phyloP scores from a whole-genome alignment of 2,113 vertebrate species.

The Acanthochromis polyacanthus region DNA sequence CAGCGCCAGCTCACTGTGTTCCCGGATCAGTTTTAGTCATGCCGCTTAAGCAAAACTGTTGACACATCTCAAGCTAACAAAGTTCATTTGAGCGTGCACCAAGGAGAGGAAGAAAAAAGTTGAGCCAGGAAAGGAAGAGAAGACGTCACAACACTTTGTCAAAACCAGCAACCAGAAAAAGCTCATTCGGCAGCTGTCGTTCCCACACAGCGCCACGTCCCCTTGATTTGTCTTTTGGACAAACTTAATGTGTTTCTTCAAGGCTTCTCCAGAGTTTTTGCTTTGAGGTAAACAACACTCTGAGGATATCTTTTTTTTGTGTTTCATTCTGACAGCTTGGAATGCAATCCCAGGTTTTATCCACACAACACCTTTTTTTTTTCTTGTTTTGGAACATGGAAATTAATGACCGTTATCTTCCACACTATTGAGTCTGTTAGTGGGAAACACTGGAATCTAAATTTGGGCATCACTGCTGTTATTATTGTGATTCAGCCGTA shows the following conservation, averaged over 20 bases:
- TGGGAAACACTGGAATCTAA: conserved; percentile 31
- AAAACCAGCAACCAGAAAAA: conserved; percentile 17
- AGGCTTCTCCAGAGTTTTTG: conserved; percentile 33
- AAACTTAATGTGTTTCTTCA: conserved; percentile 54
- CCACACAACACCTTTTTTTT: conserved; percentile 14
- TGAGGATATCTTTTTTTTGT: conserved; percentile 48
- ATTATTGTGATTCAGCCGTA: conserved; percentile 46
- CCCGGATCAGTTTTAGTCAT: conserved; percentile 50
- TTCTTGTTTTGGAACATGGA: conserved; percentile 27
- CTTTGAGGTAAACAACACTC: conserved; percentile 45
- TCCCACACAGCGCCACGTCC: conserved; percentile 12
- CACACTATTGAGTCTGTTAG: conserved; percentile 50
- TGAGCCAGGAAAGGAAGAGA: conserved; percentile 9
- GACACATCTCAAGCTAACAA: conserved; percentile 54
- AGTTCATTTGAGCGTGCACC: conserved; percentile 33
- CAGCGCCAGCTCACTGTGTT: conserved; percentile 20
- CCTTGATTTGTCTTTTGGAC: conserved; percentile 49
- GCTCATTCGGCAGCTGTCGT: conserved; percentile 60
- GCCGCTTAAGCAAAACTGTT: conserved; percentile 54
- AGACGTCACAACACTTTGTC: conserved; percentile 35
- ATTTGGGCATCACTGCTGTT: conserved; percentile 41
- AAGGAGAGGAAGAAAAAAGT: conserved; percentile 5
- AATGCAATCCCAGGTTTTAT: conserved; percentile 43
- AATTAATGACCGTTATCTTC: conserved; percentile 69
- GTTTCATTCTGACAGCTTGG: conserved; percentile 59